Percentiles rank a stretch among this genome's conserved stretches.
Conservation (phyloP, 2,888 invertebrate species). For the Darwinula stevensoni region DNA sequence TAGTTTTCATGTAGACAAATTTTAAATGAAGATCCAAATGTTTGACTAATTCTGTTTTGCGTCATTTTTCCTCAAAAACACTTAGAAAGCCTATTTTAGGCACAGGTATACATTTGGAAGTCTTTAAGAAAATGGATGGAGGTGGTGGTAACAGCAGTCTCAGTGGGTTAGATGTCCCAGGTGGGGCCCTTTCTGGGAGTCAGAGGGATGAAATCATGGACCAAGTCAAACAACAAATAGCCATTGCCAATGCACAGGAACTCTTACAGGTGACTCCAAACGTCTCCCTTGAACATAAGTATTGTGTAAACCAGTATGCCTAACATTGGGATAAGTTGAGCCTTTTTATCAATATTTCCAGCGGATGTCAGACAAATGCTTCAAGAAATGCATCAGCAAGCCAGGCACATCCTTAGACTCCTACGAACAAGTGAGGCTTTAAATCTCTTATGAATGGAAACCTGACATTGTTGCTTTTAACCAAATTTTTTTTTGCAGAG, state of each 20-base stretch:
- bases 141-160: too few species aligned
- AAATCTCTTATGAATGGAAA: slow-evolving; percentile 1
- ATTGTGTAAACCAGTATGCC: neutral
- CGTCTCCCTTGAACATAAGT: neutral
- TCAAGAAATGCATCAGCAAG: slow-evolving; percentile 68
- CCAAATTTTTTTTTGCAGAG: slow-evolving; percentile 30
- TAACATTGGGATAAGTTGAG: neutral
- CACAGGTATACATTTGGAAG: too few species aligned
- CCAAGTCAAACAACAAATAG: slow-evolving; percentile 79
- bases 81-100: too few species aligned
- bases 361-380: slow-evolving; percentile 94
- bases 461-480: neutral
- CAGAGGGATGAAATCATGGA: slow-evolving; percentile 73
- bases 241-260: slow-evolving; percentile 75
- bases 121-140: too few species aligned
- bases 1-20: too few species aligned
- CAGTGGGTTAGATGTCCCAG: too few species aligned
- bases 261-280: slow-evolving; percentile 51
- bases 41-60: too few species aligned
- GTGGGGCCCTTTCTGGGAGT: slow-evolving; percentile 26
- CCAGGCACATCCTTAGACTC: slow-evolving; percentile 66
- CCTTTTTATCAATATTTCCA: slow-evolving; percentile 15
- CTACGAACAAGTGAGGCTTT: slow-evolving; percentile 36
- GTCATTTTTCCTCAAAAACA: too few species aligned
- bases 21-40: too few species aligned